Base-by-base conservation (phyloP, 2,113 vertebrate species). In the Peromyscus californicus region DNA sequence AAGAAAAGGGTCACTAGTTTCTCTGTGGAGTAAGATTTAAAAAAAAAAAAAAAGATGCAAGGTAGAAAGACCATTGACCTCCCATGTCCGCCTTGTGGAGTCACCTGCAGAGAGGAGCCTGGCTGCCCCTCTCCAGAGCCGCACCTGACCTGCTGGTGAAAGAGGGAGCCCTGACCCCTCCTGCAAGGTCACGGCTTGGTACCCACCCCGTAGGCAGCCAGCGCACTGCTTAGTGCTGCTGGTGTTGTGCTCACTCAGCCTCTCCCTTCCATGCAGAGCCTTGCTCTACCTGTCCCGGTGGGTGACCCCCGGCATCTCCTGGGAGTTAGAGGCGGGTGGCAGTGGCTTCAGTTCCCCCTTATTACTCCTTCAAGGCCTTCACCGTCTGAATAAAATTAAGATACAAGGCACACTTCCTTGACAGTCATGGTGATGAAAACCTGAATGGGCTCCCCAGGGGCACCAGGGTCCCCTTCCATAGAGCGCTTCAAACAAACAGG, bases 401-500 rank as follows among this genome's bases (percentile, higher is more conserved):
- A 92, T 21, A 89, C 17, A 45, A 97, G 75, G 54, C 90, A 80
- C 59, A 70, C 82, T 97, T 91, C 79, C 89, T 33, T 94, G 93
- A 94, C 87, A 86, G 76, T 12, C 85, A n/a, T 36, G 91, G 61
- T 83, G 84, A 90, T 86, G 94, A 93, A 97, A 88, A 93, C 86
- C 84, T 89, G 83, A 90, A 21, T 13, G 65, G 51, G 82, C 67
- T 95, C 91, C 80, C 91, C 79, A 36, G 97, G 85, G 59, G 80
- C 13, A 76, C 69, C 61, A 75, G 90, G 78, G 91, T 59, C 57
- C 91, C 90, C 69, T 94, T 79, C 85, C 0, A 24, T 5, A 24
- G 82, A 89, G 33, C 17, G 42, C 42, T 54, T 91, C 76, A 61
- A 75, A 61, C 36, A 70, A 22, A 11, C 63, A 36, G 39, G 11